Evolutionary conservation across 2,113 vertebrate genomes (phyloP).

Genomic region (Pachypanchax playfairii): DNA sequence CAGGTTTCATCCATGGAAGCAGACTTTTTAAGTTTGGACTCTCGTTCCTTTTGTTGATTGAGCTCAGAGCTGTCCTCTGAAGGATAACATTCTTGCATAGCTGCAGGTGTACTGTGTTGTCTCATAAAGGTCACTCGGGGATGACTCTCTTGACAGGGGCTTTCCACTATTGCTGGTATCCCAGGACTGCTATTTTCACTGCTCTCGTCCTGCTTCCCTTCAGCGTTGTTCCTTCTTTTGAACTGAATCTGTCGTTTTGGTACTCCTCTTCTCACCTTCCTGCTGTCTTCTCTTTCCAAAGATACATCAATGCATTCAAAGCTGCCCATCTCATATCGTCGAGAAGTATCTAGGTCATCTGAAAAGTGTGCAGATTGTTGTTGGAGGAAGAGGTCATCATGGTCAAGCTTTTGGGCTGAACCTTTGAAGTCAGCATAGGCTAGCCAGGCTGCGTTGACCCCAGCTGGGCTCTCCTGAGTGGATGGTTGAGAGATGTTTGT

Average conservation of each 20-base stretch:
- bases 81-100: conserved; percentile 54
- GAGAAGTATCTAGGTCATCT: conserved; percentile 72
- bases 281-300: conserved; percentile 83
- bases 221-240: conserved; percentile 82
- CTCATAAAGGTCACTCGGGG: conserved; percentile 71
- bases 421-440: conserved; percentile 79
- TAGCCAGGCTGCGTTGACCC: conserved; percentile 75
- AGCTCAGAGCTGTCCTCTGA: conserved; percentile 40
- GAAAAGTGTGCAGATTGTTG: conserved; percentile 49
- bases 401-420: conserved; percentile 69
- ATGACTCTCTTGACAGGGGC: conserved; percentile 50
- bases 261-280: conserved; percentile 85
- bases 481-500: conserved; percentile 83
- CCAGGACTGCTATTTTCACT: conserved; percentile 67
- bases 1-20: conserved; percentile 83
- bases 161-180: conserved; percentile 47
- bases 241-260: conserved; percentile 95
- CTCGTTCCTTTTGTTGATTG: conserved; percentile 50
- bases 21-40: conserved; percentile 82
- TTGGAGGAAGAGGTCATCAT: conserved; percentile 65
- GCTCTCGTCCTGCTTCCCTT: conserved; percentile 67
- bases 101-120: conserved; percentile 76
- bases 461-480: conserved; percentile 82
- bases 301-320: conserved; percentile 90
- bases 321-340: conserved; percentile 79